Base-by-base conservation (phyloP, 1,140 invertebrate genomes). In the Neuroterus valhalla region DNA sequence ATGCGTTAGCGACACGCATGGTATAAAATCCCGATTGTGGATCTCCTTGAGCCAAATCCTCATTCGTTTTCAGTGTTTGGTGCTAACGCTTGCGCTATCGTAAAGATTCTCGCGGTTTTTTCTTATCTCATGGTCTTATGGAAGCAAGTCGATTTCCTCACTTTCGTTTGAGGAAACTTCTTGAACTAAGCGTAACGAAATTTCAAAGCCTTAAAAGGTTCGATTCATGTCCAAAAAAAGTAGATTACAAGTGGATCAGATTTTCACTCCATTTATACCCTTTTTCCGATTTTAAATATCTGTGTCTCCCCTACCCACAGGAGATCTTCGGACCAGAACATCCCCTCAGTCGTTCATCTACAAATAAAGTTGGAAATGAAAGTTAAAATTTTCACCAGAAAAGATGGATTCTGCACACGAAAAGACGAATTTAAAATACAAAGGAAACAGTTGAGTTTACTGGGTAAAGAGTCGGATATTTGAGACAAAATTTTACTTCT, bases 41-140 rank as follows among this genome's bases (percentile, higher is more conserved):
- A 70, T 85, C 83, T 79, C 83, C 83, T 85, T 83, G 83, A 82
- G 79, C 81, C 80, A 83, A 79, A 83, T 84, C 75, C 75, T 62
- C 31, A 62, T 62, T 62, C 55, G 26, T 62, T 62, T 62, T 62
- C 26, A 62, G 52, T 21, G 52, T 31, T 62, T 11, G 11, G 23
- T 26, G 23, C 52, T 15, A 62, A 62, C 26, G 55, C n/a, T 62
- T 62, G 55, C 55, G 31, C 55, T 62, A 62, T 62, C 55, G 55
- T 23, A n/a, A 26, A 12, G 55, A 62, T 62, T 62, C 55, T 62
- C 55, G 55, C 55, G 23, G 52, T 62, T 62, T 62, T 62, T 62
- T 62, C 26, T 62, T 62, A 62, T 62, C 55, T 62, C n/a, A 38
- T 31, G 55, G 55, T 62, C 55, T 62, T 23, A 62, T 23, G 55